Percentiles rank a stretch among this genome's conserved stretches.
These are phyloP conservation scores for Nautilus pompilius DNA, from an alignment of 1,140 invertebrate genomes.

Conservation along the genomic window DNA sequence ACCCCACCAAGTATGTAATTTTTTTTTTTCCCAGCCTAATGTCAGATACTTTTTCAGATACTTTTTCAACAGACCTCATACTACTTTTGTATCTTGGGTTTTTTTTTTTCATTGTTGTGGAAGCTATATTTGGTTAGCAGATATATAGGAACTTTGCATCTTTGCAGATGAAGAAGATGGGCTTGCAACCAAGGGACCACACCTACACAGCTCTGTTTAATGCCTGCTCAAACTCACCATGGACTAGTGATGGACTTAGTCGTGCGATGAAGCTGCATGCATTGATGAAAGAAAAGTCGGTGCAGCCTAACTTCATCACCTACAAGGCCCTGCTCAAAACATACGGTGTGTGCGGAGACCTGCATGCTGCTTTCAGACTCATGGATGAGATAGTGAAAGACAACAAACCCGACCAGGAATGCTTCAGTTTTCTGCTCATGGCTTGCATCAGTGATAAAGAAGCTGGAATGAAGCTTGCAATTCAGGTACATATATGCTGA, in stretches of 20 bases:
- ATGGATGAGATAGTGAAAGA: conserved; percentile 76
- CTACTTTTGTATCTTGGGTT: too few relatives aligned
- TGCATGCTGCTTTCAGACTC: conserved; percentile 72
- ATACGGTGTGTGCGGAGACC: conserved; percentile 76
- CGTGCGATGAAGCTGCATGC: conserved; percentile 66
- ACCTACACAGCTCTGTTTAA: conserved; percentile 84
- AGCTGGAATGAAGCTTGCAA: conserved; percentile 73
- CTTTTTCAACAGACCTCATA: too few relatives aligned
- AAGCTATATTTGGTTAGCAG: background rate
- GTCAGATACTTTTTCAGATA: too few relatives aligned
- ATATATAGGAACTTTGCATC: too few relatives aligned
- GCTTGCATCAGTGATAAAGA: conserved; percentile 75
- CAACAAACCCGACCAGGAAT: conserved; percentile 66
- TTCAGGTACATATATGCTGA: conserved; percentile 64
- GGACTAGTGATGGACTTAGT: conserved; percentile 62
- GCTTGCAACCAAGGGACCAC: conserved; percentile 65
- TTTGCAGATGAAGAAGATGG: conserved; percentile 70
- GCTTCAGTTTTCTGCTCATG: conserved; percentile 77
- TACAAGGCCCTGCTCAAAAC: conserved; percentile 89
- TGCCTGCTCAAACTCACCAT: conserved; percentile 79
- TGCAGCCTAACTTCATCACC: conserved; percentile 70
- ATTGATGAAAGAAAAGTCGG: conserved; percentile 67
- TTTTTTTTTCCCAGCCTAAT: too few relatives aligned
- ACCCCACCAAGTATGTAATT: too few relatives aligned
- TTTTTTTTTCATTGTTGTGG: too few relatives aligned